phyloP scores from a whole-genome alignment of 2,888 invertebrate genomes.

The Sialis fuliginosa region DNA sequence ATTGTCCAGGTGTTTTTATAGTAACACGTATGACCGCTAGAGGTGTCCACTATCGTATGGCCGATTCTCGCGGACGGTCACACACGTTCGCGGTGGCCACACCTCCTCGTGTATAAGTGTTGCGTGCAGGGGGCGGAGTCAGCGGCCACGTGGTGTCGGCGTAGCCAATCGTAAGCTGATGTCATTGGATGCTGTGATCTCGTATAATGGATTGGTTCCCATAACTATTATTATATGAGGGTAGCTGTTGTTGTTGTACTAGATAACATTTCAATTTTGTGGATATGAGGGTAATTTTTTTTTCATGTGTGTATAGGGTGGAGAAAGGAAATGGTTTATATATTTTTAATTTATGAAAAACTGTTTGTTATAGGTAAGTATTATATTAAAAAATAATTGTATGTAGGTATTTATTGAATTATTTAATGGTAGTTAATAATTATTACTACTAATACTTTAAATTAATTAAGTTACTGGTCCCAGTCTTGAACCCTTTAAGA shows the following conservation, averaged over 20 bases:
- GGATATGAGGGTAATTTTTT: slow-evolving; percentile 3
- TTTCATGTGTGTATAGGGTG: too few relatives aligned
- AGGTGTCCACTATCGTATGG: background rate
- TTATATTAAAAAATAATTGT: too few relatives aligned
- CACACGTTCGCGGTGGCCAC: background rate
- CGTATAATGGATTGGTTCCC: slow-evolving; percentile 24
- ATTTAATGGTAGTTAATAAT: too few relatives aligned
- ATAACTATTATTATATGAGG: slow-evolving; percentile 24
- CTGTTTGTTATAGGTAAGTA: too few relatives aligned
- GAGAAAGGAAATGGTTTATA: too few relatives aligned
- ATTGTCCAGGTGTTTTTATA: background rate
- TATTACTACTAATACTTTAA: too few relatives aligned
- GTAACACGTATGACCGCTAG: background rate
- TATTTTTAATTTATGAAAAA: too few relatives aligned
- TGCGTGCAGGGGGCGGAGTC: slow-evolving; percentile 12
- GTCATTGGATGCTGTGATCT: slow-evolving; percentile 21
- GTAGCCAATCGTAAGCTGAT: slow-evolving; percentile 17
- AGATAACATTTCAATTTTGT: slow-evolving; percentile 24
- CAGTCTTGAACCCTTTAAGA: too few relatives aligned
- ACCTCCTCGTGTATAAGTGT: background rate
- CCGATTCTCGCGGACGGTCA: background rate
- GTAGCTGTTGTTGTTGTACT: slow-evolving; percentile 11
- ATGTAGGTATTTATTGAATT: too few relatives aligned
- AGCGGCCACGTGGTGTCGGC: slow-evolving; percentile 12
- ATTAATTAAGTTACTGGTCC: too few relatives aligned